Evolutionary conservation across 2,888 invertebrate genomes (phyloP), one percentile per base, ranked within the genome.

Genomic region (Sinohyriopsis cumingii): DNA sequence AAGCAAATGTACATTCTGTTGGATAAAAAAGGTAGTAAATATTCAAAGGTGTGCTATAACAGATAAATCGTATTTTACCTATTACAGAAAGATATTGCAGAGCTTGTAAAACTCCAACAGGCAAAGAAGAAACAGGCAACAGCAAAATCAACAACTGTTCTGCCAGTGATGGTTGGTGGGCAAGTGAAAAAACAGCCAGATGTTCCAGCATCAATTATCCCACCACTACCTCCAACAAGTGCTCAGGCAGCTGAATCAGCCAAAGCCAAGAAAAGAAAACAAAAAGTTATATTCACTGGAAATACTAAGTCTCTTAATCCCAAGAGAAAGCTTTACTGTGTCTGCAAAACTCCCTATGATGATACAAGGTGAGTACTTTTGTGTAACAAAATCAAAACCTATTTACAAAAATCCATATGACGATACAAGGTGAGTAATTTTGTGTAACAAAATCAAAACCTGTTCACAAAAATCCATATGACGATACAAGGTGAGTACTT

Each of bases 271-370:
- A 85, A 83, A 70, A 85, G 84, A 78, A 88, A 88, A 65, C 86
- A 86, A 72, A 86, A 86, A 72, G 76, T 87, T 55, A 86, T 87
- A 7, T 86, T 86, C 20, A 85, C 86, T 3, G 86, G 86, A 19
- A 76, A 74, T n/a, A 60, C 69, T 22, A 75, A 77, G 65, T 55
- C 79, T 25, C 70, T 78, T 15, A 80, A 79, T 59, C 77, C 80
- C 24, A 83, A 82, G 65, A 81, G 84, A 55, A 86, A 82, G 69
- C 92, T 97, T 3, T 94, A 96, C 85, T 98, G 98, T 89, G 91
- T 96, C 67, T 98, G 98, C 88, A 93, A 95, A 87, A 97, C 95
- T 60, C 96, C 97, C 5, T 98, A 98, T 88, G 98, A 99, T 90
- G 95, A 96, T 86, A 95, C 96, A 22, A 96, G 96, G 95, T 96